Evolutionary conservation across 2,113 vertebrate genomes (phyloP).

Genomic region (Colius striatus): DNA sequence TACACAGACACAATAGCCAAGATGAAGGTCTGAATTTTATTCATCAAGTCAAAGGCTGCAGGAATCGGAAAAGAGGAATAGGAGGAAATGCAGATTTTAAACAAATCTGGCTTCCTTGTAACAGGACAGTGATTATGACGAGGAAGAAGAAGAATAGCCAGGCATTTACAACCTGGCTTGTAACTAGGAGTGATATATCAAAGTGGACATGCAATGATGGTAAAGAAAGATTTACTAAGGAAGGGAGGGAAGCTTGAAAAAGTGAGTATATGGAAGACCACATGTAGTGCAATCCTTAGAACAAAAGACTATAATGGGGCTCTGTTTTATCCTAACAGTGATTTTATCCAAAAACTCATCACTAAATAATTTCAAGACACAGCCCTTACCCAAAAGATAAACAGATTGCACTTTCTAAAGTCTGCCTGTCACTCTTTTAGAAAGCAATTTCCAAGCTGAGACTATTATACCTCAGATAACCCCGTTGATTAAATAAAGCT

Average conservation of each 20-base stretch:
- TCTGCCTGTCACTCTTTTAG: not conserved
- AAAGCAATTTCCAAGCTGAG: not conserved
- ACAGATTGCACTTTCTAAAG: not conserved
- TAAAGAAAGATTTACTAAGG: not conserved
- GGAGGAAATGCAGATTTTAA: not conserved
- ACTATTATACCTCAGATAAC: not conserved
- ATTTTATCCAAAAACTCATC: not conserved
- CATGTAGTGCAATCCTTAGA: not conserved
- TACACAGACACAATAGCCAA: not conserved
- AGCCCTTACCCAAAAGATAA: not conserved
- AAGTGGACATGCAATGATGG: not conserved
- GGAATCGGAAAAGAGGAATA: not conserved
- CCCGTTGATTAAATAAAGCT: not conserved
- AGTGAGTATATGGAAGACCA: rapidly evolving
- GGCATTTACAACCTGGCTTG: not conserved
- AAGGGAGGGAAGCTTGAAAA: not conserved
- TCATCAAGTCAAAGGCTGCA: not conserved
- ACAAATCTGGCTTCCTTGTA: not conserved
- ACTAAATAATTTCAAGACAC: not conserved
- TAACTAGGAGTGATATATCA: not conserved
- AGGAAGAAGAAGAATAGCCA: not conserved
- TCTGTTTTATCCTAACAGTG: not conserved
- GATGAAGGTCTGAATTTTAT: not conserved
- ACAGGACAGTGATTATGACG: not conserved
- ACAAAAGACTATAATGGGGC: not conserved